Evolutionary conservation across 1,140 invertebrate species (phyloP).

Genomic region (Lasaia peninsularis): DNA sequence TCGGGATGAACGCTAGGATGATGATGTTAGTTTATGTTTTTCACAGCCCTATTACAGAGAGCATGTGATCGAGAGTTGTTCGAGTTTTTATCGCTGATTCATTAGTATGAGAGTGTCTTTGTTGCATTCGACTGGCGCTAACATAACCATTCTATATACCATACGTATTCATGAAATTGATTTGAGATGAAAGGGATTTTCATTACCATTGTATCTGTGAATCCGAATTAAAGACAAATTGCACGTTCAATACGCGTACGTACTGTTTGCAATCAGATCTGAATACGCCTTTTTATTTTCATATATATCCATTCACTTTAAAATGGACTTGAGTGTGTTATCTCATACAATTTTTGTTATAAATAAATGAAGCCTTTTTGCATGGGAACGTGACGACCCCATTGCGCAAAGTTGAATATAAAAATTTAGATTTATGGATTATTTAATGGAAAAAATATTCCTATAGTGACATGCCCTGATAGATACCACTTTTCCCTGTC

Average conservation of each 20-base stretch:
- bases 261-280: conserved; percentile 38
- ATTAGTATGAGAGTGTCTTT: conserved; percentile 70
- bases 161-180: conserved; percentile 56
- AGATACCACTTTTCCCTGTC: no score
- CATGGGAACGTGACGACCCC: no score
- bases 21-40: neutral
- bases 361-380: no score
- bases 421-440: no score
- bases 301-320: conserved; percentile 24
- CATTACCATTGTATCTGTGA: conserved; percentile 47
- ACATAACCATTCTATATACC: conserved; percentile 31
- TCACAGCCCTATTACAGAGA: conserved; percentile 40
- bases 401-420: no score
- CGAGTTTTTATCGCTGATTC: conserved; percentile 68
- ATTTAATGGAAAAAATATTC: no score
- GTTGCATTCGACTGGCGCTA: conserved; percentile 43
- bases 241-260: conserved; percentile 44
- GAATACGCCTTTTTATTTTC: conserved; percentile 35
- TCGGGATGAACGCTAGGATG: no score
- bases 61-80: conserved; percentile 62
- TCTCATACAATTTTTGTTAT: neutral
- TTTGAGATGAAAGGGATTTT: conserved; percentile 57
- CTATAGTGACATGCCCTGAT: no score
- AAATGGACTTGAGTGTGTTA: conserved; percentile 30
- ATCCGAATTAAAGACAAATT: conserved; percentile 56